These are phyloP conservation scores for Ceyx erithaca DNA, from an alignment of 2,797 vertebrate species.

Conservation along the genomic window DNA sequence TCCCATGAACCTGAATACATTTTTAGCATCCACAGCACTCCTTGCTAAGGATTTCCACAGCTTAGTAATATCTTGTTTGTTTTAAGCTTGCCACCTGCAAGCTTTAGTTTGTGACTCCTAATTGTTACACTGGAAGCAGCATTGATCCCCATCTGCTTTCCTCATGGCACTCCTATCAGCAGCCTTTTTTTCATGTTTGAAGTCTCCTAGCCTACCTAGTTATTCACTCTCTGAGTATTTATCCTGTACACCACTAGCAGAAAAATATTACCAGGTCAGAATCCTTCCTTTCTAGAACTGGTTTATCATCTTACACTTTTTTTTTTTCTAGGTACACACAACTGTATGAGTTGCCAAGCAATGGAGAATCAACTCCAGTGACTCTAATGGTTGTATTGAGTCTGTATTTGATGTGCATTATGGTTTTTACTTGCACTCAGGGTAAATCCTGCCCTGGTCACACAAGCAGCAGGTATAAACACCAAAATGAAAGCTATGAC, in stretches of 20 bases:
- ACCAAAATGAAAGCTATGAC: neutral
- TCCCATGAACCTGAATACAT: neutral
- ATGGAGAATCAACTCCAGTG: neutral
- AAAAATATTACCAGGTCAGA: neutral
- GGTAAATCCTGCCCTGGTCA: neutral
- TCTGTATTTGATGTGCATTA: neutral
- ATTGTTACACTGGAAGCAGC: neutral
- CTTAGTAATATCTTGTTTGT: neutral
- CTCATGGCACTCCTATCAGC: neutral
- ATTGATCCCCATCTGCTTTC: neutral
- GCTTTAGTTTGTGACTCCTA: neutral
- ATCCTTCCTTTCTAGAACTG: neutral
- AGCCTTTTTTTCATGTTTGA: neutral
- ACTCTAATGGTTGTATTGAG: neutral
- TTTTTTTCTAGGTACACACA: neutral
- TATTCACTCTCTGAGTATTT: neutral
- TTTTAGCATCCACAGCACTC: neutral
- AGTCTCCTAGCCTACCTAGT: neutral
- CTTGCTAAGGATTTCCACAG: neutral
- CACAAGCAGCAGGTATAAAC: neutral
- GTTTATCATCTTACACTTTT: neutral
- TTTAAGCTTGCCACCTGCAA: constrained; percentile 2
- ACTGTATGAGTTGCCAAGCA: neutral
- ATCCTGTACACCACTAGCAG: neutral
- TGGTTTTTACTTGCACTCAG: neutral